A percentile compares a stretch with the other conserved stretches of the same genome.
Evolutionary conservation across 2,797 vertebrate genomes (phyloP).

Genomic region (Enteromius treurensis): DNA sequence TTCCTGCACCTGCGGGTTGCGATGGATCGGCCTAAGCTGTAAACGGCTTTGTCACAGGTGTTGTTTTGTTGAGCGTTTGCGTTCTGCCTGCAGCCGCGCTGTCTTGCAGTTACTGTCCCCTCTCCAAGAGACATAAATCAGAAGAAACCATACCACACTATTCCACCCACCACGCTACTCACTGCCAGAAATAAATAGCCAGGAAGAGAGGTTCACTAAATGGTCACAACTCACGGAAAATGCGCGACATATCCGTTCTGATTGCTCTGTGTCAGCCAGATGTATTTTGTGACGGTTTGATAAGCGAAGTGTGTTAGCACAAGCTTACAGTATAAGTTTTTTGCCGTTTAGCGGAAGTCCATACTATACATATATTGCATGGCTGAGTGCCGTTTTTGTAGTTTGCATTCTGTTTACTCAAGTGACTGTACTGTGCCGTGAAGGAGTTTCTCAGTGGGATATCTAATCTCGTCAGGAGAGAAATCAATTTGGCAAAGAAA

Average conservation of each 20-base stretch:
- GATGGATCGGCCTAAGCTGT: constrained; percentile 41
- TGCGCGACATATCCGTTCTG: constrained; percentile 41
- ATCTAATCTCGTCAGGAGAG: constrained; percentile 16
- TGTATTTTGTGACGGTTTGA: constrained; percentile 45
- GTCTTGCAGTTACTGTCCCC: constrained; percentile 23
- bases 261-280: constrained; percentile 53
- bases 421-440: constrained; percentile 21
- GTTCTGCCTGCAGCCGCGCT: constrained; percentile 39
- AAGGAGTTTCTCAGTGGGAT: constrained; percentile 29
- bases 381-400: constrained; percentile 14
- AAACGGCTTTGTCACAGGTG: constrained; percentile 53
- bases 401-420: constrained; percentile 41
- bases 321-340: constrained; percentile 14
- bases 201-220: constrained; percentile 46
- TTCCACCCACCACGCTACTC: constrained; percentile 23
- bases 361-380: constrained; percentile 27
- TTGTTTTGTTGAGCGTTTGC: constrained; percentile 55
- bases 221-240: constrained; percentile 44
- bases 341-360: constrained; percentile 3
- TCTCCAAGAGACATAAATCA: constrained; percentile 46
- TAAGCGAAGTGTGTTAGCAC: constrained; percentile 46
- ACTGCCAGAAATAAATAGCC: constrained; percentile 50
- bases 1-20: constrained; percentile 48
- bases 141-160: constrained; percentile 46
- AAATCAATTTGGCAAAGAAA: constrained; percentile 38